Evolutionary conservation across 2,888 invertebrate species (phyloP).

Genomic region (Sycophila texana): DNA sequence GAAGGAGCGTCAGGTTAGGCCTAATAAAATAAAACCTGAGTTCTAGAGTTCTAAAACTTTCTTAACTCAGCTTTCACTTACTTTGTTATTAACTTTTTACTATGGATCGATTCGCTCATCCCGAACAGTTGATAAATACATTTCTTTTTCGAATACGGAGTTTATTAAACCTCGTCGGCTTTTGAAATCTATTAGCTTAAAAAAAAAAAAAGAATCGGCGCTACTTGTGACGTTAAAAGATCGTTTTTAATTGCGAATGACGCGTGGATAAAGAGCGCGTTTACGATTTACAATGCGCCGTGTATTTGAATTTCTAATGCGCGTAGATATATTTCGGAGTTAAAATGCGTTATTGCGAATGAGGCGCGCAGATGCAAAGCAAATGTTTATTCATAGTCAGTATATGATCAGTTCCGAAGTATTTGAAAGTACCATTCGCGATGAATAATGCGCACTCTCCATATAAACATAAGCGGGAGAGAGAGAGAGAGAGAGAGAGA

Average conservation of each 20-base stretch:
- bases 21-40: too few species aligned
- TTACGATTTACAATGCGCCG: constrained; percentile 24
- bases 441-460: constrained; percentile 39
- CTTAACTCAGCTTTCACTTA: too few species aligned
- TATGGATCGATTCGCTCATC: too few species aligned
- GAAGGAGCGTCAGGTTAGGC: too few species aligned
- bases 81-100: too few species aligned
- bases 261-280: constrained; percentile 30
- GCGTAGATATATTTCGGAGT: constrained; percentile 7
- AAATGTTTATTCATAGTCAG: constrained; percentile 46
- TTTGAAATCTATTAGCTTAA: background rate
- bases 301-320: constrained; percentile 46
- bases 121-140: too few species aligned
- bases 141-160: too few species aligned
- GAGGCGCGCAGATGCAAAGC: constrained; percentile 27
- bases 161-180: background rate
- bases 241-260: constrained; percentile 28
- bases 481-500: background rate
- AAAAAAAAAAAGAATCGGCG: constrained; percentile 12
- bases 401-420: constrained; percentile 20
- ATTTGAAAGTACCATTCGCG: constrained; percentile 39
- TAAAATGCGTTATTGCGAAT: constrained; percentile 15
- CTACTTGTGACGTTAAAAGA: constrained; percentile 19
- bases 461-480: background rate
- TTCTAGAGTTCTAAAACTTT: too few species aligned